These are phyloP conservation scores for Tretioscincus oriximinensis DNA, from an alignment of 2,113 vertebrate genomes.

Conservation along the genomic window DNA sequence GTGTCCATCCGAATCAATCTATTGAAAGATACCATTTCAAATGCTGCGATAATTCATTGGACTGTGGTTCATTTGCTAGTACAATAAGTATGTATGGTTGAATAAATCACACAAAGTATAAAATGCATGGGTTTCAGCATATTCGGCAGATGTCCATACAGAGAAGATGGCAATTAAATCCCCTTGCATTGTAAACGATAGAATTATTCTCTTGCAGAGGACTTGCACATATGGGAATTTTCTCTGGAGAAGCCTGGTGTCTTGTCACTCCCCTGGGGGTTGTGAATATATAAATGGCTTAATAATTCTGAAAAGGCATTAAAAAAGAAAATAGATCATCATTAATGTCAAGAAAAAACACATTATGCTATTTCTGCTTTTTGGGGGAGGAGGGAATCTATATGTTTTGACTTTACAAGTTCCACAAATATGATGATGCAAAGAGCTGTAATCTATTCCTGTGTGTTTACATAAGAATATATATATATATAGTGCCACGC, in stretches of 20 bases:
- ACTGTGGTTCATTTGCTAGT: slow-evolving; percentile 44
- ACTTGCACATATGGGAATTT: slow-evolving; percentile 54
- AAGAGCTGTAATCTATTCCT: slow-evolving; percentile 1
- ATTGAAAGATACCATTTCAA: slow-evolving; percentile 35
- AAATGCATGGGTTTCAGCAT: slow-evolving; percentile 50
- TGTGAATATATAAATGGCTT: slow-evolving; percentile 37
- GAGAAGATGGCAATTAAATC: slow-evolving; percentile 60
- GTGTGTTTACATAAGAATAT: slow-evolving; percentile 2
- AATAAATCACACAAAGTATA: slow-evolving; percentile 49
- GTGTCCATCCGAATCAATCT: slow-evolving; percentile 28
- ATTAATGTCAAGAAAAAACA: slow-evolving; percentile 47
- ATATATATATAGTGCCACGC: background rate
- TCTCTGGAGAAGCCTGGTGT: slow-evolving; percentile 40
- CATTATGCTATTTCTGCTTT: slow-evolving; percentile 29
- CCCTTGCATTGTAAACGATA: slow-evolving; percentile 52
- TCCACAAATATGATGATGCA: background rate
- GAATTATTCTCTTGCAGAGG: slow-evolving; percentile 47
- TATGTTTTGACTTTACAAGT: background rate
- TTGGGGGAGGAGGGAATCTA: background rate
- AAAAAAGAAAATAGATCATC: slow-evolving; percentile 45
- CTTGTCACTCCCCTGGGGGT: slow-evolving; percentile 22
- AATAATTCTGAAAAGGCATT: slow-evolving; percentile 39
- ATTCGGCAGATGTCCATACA: slow-evolving; percentile 46
- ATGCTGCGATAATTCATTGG: slow-evolving; percentile 34
- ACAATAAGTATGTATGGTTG: slow-evolving; percentile 36